A percentile compares a stretch with the other conserved stretches of the same genome.
These are phyloP conservation scores for Zaprionus kolodkinae DNA, from an alignment of 1,140 invertebrate genomes.

Conservation along the genomic window DNA sequence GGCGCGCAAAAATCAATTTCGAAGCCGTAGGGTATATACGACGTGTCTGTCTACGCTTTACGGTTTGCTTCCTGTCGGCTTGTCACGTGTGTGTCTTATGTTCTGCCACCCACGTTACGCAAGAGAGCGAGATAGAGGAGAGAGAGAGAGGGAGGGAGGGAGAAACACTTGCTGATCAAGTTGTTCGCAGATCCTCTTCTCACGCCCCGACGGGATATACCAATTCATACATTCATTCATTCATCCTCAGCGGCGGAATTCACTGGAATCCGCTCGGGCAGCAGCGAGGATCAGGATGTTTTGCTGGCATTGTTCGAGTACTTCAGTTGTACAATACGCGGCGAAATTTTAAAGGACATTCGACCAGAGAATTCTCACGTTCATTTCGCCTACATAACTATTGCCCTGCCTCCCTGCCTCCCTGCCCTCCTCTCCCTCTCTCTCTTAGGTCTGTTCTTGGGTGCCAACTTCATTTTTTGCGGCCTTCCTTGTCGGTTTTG, in stretches of 20 bases:
- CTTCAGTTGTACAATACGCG: constrained; percentile 60
- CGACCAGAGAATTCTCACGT: constrained; percentile 70
- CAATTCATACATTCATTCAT: constrained; percentile 38
- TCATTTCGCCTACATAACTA: constrained; percentile 25
- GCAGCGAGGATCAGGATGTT: constrained; percentile 55
- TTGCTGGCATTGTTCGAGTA: constrained; percentile 26
- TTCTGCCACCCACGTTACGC: constrained; percentile 67
- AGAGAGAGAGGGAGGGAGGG: too few species aligned
- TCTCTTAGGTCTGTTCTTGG: constrained; percentile 3
- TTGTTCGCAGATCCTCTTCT: constrained; percentile 66
- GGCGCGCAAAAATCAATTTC: constrained; percentile 68
- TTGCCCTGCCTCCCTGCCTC: background rate
- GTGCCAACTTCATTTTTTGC: constrained; percentile 47
- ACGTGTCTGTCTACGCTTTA: constrained; percentile 11
- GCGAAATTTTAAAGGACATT: constrained; percentile 77
- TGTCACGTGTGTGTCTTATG: constrained; percentile 57
- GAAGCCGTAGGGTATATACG: background rate
- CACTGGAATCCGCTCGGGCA: constrained; percentile 53
- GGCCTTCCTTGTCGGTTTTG: constrained; percentile 49
- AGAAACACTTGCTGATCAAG: constrained; percentile 39
- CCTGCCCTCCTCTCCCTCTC: background rate
- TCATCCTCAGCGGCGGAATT: constrained; percentile 43
- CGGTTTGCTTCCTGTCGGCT: constrained; percentile 51
- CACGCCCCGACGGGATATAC: constrained; percentile 50
- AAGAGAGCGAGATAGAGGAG: constrained; percentile 36